A percentile compares a stretch with the other conserved stretches of the same genome.
These are phyloP conservation scores for Lithobates sylvaticus DNA, from an alignment of 2,797 vertebrate genomes.

Conservation along the genomic window DNA sequence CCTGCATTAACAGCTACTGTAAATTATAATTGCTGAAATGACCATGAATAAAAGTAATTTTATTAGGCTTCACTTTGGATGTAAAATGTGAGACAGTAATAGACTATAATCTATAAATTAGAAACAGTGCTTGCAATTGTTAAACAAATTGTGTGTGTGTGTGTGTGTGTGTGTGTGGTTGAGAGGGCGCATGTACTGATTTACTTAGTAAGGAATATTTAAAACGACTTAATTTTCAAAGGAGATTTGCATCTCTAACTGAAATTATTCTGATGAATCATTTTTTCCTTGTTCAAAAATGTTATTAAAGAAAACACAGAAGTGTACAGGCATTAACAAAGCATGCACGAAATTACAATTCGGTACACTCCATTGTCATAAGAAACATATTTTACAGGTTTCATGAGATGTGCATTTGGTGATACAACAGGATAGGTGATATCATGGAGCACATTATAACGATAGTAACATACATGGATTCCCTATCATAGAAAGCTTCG, in stretches of 20 bases:
- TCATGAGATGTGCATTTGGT: no score
- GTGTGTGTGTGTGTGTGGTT: neutral
- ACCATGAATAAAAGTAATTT: slow-evolving; percentile 31
- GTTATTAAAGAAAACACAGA: no score
- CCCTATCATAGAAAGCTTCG: no score
- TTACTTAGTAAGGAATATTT: neutral
- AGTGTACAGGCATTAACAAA: no score
- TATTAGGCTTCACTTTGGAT: neutral
- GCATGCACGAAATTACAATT: no score
- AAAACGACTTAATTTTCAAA: neutral
- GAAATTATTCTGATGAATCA: neutral
- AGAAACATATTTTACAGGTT: no score
- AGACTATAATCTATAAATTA: slow-evolving; percentile 21
- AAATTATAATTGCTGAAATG: slow-evolving; percentile 32
- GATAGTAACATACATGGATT: no score
- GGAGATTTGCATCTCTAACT: neutral
- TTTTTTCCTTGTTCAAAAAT: neutral
- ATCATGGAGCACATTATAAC: no score
- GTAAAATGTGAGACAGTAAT: slow-evolving; percentile 10
- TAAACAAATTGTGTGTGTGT: neutral
- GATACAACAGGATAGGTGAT: no score
- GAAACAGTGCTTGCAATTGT: neutral
- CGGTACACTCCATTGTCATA: no score
- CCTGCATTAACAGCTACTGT: slow-evolving; percentile 38
- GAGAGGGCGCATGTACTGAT: neutral